Base-by-base conservation (phyloP, 23 tunicate species). In the Trididemnum miniatum region DNA sequence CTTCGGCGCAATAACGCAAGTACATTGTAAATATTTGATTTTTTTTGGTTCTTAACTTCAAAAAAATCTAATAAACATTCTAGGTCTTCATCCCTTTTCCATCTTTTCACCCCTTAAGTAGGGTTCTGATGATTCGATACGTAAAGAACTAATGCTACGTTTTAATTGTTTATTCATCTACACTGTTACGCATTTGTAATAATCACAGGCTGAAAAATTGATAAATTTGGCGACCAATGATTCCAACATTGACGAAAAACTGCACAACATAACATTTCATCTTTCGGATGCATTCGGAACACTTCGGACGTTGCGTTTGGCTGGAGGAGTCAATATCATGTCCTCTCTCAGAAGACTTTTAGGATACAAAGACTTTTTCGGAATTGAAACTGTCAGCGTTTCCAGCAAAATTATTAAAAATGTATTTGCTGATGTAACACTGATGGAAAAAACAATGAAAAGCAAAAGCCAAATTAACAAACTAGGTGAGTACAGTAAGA, bases 291-390 rank as follows among this genome's bases (percentile, higher is more conserved):
- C 67, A 3, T 24, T 62, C 67, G 67, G 28, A 4, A 62, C 67
- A 3, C 67, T 62, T 62, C 67, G 67, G 4, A 62, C 5, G 5
- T 62, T 62, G 25, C 26, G 26, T n/a, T 24, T 24, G 25, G n/a
- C 23, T 22, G 28, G 26, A 12, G 67, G 28, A 20, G 26, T 62
- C n/a, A 62, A 62, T 62, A 62, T 62, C 26, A 12, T 62, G 26
- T 22, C 67, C n/a, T 37, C 79, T 22, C 24, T 73, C 20, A 20
- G 26, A 73, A 22, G 79, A 39, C 27, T 73, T 38, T 59, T 73
- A 20, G 25, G 20, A 15, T 73, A 20, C 31, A 22, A 73, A 20
- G 20, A 73, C 2, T 73, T 3, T 39, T 37, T 73, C 59, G 31
- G n/a, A 4, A 5, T 34, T 9, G 75, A 69, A 34, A 34, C 75